phyloP scores from a whole-genome alignment of 2,113 vertebrate genomes.

The Fulmarus glacialis region DNA sequence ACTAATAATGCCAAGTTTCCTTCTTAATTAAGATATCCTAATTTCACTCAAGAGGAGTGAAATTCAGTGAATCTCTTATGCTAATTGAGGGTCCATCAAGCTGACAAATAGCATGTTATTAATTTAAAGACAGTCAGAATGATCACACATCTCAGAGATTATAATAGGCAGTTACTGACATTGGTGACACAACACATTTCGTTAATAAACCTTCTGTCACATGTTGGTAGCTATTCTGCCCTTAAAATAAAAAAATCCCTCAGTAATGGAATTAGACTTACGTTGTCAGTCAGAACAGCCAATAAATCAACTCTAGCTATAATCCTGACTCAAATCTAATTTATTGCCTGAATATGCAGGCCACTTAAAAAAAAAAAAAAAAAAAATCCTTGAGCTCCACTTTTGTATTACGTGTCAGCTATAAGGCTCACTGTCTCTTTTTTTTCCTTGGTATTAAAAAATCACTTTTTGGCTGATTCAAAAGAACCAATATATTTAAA shows the following conservation, averaged over 20 bases:
- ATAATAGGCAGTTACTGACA: background rate
- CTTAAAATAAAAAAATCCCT: background rate
- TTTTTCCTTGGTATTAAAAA: background rate
- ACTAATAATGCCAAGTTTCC: background rate
- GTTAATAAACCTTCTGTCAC: constrained; percentile 32
- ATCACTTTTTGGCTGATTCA: background rate
- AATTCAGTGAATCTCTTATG: background rate
- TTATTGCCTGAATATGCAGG: background rate
- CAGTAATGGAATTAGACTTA: constrained; percentile 10
- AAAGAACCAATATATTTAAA: background rate
- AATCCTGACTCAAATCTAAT: constrained; percentile 1
- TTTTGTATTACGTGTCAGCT: background rate
- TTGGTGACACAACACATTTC: constrained; percentile 42
- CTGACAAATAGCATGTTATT: constrained; percentile 13
- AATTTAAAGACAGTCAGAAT: constrained; percentile 37
- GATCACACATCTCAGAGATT: constrained; percentile 10
- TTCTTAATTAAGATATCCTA: background rate
- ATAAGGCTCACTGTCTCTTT: background rate
- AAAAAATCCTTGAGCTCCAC: background rate
- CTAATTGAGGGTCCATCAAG: constrained; percentile 4
- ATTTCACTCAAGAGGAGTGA: background rate
- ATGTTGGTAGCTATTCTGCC: background rate
- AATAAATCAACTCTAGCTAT: background rate
- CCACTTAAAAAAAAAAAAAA: background rate
- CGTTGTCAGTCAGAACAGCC: background rate